Evolutionary conservation across 2,888 invertebrate species (phyloP), one percentile per base, ranked within the genome.

Genomic region (Ennomos erosarius): DNA sequence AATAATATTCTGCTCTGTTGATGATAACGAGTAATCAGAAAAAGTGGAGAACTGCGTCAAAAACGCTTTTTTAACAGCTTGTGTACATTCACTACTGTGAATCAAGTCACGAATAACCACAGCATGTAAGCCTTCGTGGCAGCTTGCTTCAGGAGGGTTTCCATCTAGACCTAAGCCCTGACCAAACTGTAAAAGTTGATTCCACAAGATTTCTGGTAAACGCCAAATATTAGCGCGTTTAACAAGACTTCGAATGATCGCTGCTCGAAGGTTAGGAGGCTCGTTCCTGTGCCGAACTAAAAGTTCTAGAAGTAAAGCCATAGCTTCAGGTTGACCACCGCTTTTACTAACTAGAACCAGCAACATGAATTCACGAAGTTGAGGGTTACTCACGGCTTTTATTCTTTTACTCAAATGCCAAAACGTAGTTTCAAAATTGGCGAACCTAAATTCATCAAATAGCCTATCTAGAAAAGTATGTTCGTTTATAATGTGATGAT

Each of bases 331-430:
- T 33, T 76, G 73, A 0, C 84, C 82, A 3, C 86, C 88, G 26
- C 74, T 84, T 60, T 89, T 90, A 61, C 88, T 89, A 0, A 89
- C 79, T 35, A 90, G 72, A 2, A 89, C 87, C 1, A 88, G 67
- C 56, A 89, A 73, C 66, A 90, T 87, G 50, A 76, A 82, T 38
- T 85, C 77, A 10, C 89, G 71, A 16, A 79, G 81, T 40, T 87
- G 76, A 0, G 74, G 59, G 1, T 78, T 73, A 47, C 77, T 79
- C 46, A 80, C 79, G 1, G 75, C 71, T 13, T 62, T 54, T 38
- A 89, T 63, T n/a, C 76, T 75, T 39, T 75, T 79, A 1, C 65
- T 68, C 0, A 89, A 67, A 11, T 88, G 85, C 3, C 67, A 72
- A n/a, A 86, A 75, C 1, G 85, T 76, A n/a, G 72, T 70, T 0